These are phyloP conservation scores for Hydriomena furcata DNA, from an alignment of 2,888 invertebrate species.

Conservation along the genomic window DNA sequence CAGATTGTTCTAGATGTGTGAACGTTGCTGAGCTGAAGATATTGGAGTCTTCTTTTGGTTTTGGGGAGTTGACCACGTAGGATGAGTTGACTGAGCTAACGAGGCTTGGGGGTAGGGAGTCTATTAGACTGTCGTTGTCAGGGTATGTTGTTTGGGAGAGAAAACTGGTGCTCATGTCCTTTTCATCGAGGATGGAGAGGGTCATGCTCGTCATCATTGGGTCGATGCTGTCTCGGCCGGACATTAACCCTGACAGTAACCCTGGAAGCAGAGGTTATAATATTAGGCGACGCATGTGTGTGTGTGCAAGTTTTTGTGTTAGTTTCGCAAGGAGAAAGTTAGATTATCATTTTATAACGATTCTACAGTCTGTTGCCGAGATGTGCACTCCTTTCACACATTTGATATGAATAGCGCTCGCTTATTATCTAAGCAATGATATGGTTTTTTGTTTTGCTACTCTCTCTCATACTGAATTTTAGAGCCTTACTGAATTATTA, in stretches of 20 bases:
- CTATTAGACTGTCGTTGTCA: constrained; percentile 74
- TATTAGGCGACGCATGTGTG: too few species aligned
- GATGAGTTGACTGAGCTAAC: constrained; percentile 77
- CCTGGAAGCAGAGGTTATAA: constrained; percentile 45
- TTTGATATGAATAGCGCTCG: too few species aligned
- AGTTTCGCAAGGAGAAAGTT: too few species aligned
- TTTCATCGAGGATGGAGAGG: constrained; percentile 76
- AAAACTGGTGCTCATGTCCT: constrained; percentile 81
- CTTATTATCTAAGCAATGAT: too few species aligned
- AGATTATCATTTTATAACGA: too few species aligned
- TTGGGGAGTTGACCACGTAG: constrained; percentile 62
- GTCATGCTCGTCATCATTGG: constrained; percentile 80
- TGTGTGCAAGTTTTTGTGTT: too few species aligned
- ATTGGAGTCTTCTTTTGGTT: constrained; percentile 58
- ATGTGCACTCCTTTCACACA: too few species aligned
- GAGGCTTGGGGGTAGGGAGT: constrained; percentile 74
- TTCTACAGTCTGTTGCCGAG: too few species aligned
- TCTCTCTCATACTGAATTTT: too few species aligned
- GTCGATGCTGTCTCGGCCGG: constrained; percentile 71
- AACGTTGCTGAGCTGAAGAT: constrained; percentile 76
- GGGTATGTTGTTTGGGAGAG: constrained; percentile 77
- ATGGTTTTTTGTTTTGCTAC: too few species aligned
- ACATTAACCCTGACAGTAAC: constrained; percentile 50
- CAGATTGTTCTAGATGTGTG: constrained; percentile 72
- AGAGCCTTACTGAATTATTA: too few species aligned